Percentiles rank a stretch among this genome's conserved stretches.
These are phyloP conservation scores for Semnornis frantzii DNA, from an alignment of 2,113 vertebrate species.

Conservation along the genomic window DNA sequence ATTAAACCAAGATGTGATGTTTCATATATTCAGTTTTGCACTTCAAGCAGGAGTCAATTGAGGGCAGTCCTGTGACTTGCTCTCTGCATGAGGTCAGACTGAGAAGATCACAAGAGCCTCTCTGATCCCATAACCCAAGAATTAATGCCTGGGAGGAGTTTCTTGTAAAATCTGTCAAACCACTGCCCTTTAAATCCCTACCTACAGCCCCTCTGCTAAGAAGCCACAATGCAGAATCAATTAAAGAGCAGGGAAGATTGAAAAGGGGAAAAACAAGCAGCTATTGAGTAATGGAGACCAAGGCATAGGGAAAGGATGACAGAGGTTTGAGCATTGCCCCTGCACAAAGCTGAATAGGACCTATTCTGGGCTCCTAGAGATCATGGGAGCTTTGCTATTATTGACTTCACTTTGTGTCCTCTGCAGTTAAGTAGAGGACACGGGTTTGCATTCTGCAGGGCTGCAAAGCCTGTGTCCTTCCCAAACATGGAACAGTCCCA, in stretches of 20 bases:
- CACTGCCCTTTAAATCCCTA: constrained; percentile 24
- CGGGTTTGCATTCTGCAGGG: background rate
- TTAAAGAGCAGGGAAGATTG: background rate
- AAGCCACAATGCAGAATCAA: background rate
- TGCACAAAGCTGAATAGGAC: background rate
- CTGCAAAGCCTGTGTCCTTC: accelerated
- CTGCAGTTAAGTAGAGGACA: background rate
- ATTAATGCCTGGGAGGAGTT: constrained; percentile 33
- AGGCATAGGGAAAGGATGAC: background rate
- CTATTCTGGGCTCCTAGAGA: background rate
- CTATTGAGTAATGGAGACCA: background rate
- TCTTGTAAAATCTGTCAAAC: constrained; percentile 14
- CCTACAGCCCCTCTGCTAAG: background rate
- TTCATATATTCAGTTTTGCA: background rate
- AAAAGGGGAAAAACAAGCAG: background rate
- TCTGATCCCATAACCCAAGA: constrained; percentile 29
- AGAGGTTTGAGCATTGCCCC: background rate
- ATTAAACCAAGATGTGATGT: background rate
- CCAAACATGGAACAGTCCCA: background rate
- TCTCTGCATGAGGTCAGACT: background rate
- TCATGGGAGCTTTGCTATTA: background rate
- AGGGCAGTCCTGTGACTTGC: constrained; percentile 10
- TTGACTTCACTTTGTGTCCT: background rate
- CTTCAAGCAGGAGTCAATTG: constrained; percentile 27
- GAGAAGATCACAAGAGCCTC: constrained; percentile 20